These are phyloP conservation scores for Erebia aethiops DNA, from an alignment of 2,888 invertebrate genomes.

Conservation along the genomic window DNA sequence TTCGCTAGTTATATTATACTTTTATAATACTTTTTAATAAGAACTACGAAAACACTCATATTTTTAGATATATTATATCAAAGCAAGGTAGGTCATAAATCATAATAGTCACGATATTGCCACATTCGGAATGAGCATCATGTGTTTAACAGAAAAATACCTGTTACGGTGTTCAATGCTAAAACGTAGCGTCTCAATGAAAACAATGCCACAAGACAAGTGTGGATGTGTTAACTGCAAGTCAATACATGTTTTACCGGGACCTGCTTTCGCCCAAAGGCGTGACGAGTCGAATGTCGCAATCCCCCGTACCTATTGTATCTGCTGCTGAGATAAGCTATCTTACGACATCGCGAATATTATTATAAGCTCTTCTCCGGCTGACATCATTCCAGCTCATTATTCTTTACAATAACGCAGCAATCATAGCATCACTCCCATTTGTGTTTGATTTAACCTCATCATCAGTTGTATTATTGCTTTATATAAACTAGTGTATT, in stretches of 20 bases:
- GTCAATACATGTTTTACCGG: conserved; percentile 62
- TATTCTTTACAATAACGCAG: conserved; percentile 29
- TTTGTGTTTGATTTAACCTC: conserved; percentile 4
- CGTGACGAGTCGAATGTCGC: conserved; percentile 74
- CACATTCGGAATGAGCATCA: conserved; percentile 6
- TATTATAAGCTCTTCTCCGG: conserved; percentile 70
- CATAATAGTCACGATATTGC: conserved; percentile 29
- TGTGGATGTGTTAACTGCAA: conserved; percentile 54
- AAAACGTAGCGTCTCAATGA: conserved; percentile 56
- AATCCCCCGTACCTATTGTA: conserved; percentile 73
- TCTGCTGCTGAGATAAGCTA: conserved; percentile 66
- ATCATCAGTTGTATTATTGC: background rate
- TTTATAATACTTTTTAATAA: too few relatives aligned
- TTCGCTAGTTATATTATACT: too few relatives aligned
- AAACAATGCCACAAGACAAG: conserved; percentile 61
- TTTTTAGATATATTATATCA: background rate
- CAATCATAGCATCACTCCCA: conserved; percentile 23
- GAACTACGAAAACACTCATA: background rate
- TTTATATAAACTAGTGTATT: background rate
- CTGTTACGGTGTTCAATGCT: conserved; percentile 29
- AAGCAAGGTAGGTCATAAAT: conserved; percentile 33
- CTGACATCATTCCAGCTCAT: conserved; percentile 64
- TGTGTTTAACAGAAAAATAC: conserved; percentile 29
- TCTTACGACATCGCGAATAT: conserved; percentile 77
- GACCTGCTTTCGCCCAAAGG: conserved; percentile 77